Percentiles rank a stretch among this genome's conserved stretches.
These are phyloP conservation scores for Osedax frankpressi DNA, from an alignment of 2,888 invertebrate species.

Conservation along the genomic window DNA sequence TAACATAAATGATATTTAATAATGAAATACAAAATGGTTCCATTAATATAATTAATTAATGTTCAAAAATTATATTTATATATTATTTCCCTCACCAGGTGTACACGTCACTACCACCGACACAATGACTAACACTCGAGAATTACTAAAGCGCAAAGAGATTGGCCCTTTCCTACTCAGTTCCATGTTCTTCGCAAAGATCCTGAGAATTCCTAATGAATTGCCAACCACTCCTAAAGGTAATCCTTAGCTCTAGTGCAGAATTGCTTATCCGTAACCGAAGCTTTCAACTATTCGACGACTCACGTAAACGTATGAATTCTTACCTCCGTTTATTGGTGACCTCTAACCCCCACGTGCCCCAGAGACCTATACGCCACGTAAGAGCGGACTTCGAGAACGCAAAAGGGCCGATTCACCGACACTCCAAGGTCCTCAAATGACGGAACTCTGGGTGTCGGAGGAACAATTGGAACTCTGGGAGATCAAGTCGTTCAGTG, in stretches of 20 bases:
- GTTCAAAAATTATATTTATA: too few relatives aligned
- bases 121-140: conserved; percentile 65
- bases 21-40: too few relatives aligned
- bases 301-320: too few relatives aligned
- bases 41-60: too few relatives aligned
- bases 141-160: conserved; percentile 74
- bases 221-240: conserved; percentile 71
- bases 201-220: conserved; percentile 75
- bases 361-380: conserved; percentile 66
- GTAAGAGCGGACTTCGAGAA: conserved; percentile 79
- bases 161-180: conserved; percentile 74
- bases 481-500: conserved; percentile 62
- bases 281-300: too few relatives aligned
- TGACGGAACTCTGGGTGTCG: conserved; percentile 86
- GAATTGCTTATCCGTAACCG: too few relatives aligned
- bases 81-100: background rate
- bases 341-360: background rate
- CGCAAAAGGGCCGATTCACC: conserved; percentile 77
- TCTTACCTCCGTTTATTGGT: background rate
- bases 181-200: conserved; percentile 80
- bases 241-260: too few relatives aligned
- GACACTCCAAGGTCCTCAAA: conserved; percentile 82
- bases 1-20: too few relatives aligned
- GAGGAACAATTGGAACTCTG: conserved; percentile 87
- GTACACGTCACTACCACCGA: conserved; percentile 53